phyloP scores from a whole-genome alignment of 2,113 vertebrate species.

The Ptychochromis oligacanthus region DNA sequence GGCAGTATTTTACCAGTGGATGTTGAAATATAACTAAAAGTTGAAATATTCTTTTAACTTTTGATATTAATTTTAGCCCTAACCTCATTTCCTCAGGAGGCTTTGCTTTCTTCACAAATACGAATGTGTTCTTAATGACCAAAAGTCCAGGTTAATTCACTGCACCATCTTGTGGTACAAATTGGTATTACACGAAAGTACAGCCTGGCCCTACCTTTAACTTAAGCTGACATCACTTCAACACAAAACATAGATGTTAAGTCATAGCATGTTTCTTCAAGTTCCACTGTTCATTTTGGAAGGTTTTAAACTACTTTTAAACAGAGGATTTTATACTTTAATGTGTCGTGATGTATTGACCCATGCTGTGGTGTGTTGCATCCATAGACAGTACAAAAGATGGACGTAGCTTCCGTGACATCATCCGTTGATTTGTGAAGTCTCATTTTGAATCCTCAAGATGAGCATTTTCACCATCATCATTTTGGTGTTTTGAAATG shows the following conservation, averaged over 20 bases:
- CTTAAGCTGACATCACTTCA: neutral
- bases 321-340: neutral
- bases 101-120: neutral
- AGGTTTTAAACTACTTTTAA: neutral
- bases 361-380: neutral
- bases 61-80: neutral
- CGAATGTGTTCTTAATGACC: neutral
- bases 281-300: neutral
- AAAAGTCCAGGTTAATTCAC: neutral
- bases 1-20: neutral
- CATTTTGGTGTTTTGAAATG: neutral
- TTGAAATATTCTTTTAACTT: neutral
- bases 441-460: too few relatives aligned
- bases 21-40: too few relatives aligned
- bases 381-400: neutral
- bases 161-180: neutral
- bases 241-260: neutral
- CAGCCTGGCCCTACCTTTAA: neutral
- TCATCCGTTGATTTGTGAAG: neutral
- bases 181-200: neutral
- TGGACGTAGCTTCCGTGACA: neutral
- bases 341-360: neutral
- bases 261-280: neutral
- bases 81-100: neutral
- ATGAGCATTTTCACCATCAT: neutral